Evolutionary conservation across 2,113 vertebrate genomes (phyloP).

Genomic region (Pteronura brasiliensis): DNA sequence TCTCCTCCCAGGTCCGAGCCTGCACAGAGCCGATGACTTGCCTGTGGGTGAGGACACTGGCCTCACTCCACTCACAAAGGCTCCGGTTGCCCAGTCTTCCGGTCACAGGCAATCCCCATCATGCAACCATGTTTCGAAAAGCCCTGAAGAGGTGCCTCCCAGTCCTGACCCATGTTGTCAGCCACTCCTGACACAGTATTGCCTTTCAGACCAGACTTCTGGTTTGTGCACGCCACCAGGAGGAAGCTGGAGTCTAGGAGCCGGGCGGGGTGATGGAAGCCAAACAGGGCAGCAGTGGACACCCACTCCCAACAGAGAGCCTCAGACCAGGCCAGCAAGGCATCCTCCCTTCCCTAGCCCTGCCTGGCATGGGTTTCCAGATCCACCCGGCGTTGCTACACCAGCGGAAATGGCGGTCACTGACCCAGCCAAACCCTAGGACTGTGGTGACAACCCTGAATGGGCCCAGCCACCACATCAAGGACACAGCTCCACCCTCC

Average conservation of each 20-base stretch:
- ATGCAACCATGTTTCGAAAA: neutral
- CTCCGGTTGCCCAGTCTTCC: neutral
- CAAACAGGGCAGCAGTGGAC: neutral
- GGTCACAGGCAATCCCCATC: neutral
- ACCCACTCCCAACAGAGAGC: neutral
- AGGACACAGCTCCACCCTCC: conserved; percentile 45
- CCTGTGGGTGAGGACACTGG: neutral
- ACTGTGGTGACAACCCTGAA: conserved; percentile 53
- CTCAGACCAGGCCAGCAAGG: neutral
- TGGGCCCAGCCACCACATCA: conserved; percentile 61
- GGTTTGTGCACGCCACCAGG: neutral
- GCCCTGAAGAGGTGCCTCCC: neutral
- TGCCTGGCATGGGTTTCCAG: neutral
- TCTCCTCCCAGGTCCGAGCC: neutral
- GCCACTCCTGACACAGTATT: neutral
- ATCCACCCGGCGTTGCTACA: conserved; percentile 57
- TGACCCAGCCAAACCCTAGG: conserved; percentile 56
- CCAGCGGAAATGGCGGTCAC: conserved; percentile 40
- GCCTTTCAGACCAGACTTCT: neutral
- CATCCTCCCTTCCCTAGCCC: neutral
- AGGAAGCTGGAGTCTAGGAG: neutral
- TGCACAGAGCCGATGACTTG: neutral
- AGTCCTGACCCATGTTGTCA: neutral
- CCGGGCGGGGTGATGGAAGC: neutral
- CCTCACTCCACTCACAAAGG: neutral